Percentiles rank a stretch among this genome's conserved stretches.
Conservation (phyloP, 2,888 invertebrate genomes). For the Formica aserva region DNA sequence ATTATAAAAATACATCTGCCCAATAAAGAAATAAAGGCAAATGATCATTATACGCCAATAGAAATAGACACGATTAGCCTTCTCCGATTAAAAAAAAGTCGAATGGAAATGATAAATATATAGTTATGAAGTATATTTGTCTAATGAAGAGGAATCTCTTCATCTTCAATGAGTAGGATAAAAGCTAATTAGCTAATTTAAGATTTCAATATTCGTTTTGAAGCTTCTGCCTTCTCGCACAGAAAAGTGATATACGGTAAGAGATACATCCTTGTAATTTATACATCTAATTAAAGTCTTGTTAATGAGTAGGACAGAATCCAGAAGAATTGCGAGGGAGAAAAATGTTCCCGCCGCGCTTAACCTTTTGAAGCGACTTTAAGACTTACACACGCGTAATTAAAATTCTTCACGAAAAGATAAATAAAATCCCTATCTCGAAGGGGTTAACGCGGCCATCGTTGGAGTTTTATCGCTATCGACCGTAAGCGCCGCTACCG, state of each 20-base stretch:
- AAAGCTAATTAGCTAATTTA: constrained; percentile 44
- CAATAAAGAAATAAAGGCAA: neutral
- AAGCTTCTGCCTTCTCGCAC: neutral
- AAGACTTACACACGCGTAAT: constrained; percentile 33
- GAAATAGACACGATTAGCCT: constrained; percentile 36
- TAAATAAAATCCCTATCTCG: constrained; percentile 37
- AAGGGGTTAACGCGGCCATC: constrained; percentile 14
- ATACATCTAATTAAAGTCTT: constrained; percentile 30
- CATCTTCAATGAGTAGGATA: constrained; percentile 15
- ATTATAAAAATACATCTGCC: constrained; percentile 41
- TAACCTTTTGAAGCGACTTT: neutral
- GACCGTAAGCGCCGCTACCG: constrained; percentile 25
- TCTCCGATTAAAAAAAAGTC: constrained; percentile 35
- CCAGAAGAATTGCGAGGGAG: neutral
- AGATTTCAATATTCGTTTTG: constrained; percentile 25
- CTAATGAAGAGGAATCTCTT: constrained; percentile 30
- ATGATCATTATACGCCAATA: constrained; percentile 27
- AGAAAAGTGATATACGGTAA: neutral
- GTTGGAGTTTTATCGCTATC: constrained; percentile 43
- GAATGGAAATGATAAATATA: constrained; percentile 42
- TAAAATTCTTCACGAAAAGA: constrained; percentile 49
- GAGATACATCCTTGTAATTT: constrained; percentile 40
- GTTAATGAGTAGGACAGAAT: constrained; percentile 23
- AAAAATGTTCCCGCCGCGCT: constrained; percentile 17
- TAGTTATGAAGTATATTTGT: constrained; percentile 8